Base-by-base conservation (phyloP, 53 echinoderm and acorn worm species). In the Pentamera pediparva region DNA sequence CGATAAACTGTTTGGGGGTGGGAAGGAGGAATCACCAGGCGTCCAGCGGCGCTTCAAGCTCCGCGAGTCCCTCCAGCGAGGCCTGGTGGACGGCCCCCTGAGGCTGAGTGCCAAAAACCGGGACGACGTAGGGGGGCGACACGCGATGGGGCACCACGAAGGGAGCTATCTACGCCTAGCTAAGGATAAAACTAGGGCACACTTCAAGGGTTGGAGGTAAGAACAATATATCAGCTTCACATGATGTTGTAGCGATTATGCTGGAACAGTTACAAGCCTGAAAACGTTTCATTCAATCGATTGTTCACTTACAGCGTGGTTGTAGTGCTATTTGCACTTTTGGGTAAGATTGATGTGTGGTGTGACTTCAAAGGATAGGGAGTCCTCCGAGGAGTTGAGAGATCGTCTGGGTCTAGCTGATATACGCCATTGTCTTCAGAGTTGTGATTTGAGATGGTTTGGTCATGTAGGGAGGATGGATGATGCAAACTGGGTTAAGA, bases 111-210 rank as follows among this genome's bases (percentile, higher is more conserved):
- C 61, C 32, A 81, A 81, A 45, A 51, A 76, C 25, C 51, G 81
- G 35, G 81, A 81, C 21, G 77, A 86, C 55, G 39, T 57, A 18
- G 86, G 86, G 6, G 37, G 59, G 28, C 60, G 86, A 24, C 81
- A 86, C 40, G 81, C 76, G 7, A 86, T 76, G 59, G 81, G 77
- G 21, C 86, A 86, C 35, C 67, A 81, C 19, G 86, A 86, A 27
- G 83, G 65, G n/a, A 79, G 76, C 40, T 52, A 72, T 52, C 18
- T 69, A 21, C 47, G 29, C 18, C 15, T 49, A 29, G 50, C 20
- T 11, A 34, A 10, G 28, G 70, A 48, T 30, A 45, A 26, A 69
- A 45, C 52, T 33, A 72, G 36, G 37, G 33, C 73, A 7, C 35
- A 72, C 36, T 17, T 51, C 20, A 24, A 17, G 34, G 55, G 73